A percentile compares a stretch with the other conserved stretches of the same genome.
phyloP scores from a whole-genome alignment of 2,113 vertebrate species.

The Proterorhinus semilunaris region DNA sequence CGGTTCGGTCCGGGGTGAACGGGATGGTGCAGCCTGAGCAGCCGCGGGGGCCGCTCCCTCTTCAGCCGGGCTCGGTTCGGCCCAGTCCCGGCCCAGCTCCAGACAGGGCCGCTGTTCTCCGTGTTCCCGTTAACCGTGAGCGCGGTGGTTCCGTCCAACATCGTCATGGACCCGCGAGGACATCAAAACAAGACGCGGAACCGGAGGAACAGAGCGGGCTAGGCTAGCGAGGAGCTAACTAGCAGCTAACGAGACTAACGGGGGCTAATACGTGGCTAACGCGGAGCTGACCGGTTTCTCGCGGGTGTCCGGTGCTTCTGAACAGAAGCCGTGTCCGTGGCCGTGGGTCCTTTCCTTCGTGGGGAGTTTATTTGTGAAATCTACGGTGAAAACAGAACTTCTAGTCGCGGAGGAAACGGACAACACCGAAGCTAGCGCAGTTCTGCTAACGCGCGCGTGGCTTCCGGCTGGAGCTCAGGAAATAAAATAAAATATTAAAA shows the following conservation, averaged over 20 bases:
- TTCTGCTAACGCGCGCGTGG: too few species aligned
- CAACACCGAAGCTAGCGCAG: too few species aligned
- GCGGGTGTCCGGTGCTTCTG: too few species aligned
- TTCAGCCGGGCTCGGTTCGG: conserved; percentile 54
- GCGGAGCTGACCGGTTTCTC: too few species aligned
- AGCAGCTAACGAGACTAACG: not conserved
- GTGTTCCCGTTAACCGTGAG: conserved; percentile 49
- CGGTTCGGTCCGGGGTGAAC: not conserved
- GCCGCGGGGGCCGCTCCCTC: conserved; percentile 46
- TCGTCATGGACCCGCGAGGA: conserved; percentile 24
- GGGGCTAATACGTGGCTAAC: not conserved
- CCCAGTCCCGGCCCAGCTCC: conserved; percentile 20
- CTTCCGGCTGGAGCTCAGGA: too few species aligned
- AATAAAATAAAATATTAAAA: too few species aligned
- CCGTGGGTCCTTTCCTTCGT: too few species aligned
- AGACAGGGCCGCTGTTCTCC: conserved; percentile 61
- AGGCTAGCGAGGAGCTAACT: not conserved
- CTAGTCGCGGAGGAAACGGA: too few species aligned
- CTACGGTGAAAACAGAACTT: too few species aligned
- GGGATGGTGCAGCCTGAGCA: not conserved
- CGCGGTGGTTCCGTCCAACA: conserved; percentile 63
- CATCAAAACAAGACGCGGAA: conserved; percentile 42
- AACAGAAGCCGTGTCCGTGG: too few species aligned
- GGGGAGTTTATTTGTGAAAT: too few species aligned
- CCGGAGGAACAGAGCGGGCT: conserved; percentile 30